phyloP scores from a whole-genome alignment of 2,113 vertebrate species.

The Nothocercus nigrocapillus region DNA sequence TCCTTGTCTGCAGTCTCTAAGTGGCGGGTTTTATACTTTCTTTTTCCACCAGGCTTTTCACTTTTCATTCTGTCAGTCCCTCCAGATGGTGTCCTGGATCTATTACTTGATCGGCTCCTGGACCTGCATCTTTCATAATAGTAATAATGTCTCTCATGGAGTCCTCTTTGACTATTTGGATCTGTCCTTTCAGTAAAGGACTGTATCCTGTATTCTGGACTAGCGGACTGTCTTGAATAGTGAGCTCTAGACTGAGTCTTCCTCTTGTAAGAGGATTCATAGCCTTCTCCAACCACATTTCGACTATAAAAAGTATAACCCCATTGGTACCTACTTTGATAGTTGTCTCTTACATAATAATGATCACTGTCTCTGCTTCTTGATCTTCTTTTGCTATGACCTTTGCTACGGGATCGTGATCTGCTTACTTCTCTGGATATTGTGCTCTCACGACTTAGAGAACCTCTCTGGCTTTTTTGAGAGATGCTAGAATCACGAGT shows the following conservation, averaged over 20 bases:
- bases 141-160: conserved; percentile 75
- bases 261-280: conserved; percentile 76
- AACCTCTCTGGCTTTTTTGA: conserved; percentile 76
- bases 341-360: conserved; percentile 74
- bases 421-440: conserved; percentile 71
- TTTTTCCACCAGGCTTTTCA: conserved; percentile 90
- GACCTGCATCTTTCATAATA: conserved; percentile 79
- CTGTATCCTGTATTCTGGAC: conserved; percentile 73
- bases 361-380: conserved; percentile 77
- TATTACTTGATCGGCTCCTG: conserved; percentile 81
- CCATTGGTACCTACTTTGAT: conserved; percentile 75
- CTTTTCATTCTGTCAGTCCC: conserved; percentile 69
- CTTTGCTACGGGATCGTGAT: conserved; percentile 79
- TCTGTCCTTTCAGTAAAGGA: conserved; percentile 78
- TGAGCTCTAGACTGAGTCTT: conserved; percentile 62
- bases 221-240: conserved; percentile 78
- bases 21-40: conserved; percentile 92
- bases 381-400: conserved; percentile 71
- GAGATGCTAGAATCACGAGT: conserved; percentile 73
- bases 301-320: conserved; percentile 80
- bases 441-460: conserved; percentile 76
- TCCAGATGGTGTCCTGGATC: conserved; percentile 77
- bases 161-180: conserved; percentile 74
- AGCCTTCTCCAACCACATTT: conserved; percentile 72
- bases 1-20: conserved; percentile 77